A percentile compares a stretch with the other conserved stretches of the same genome.
These are phyloP conservation scores for Cephus pulcher DNA, from an alignment of 2,888 invertebrate genomes.

Conservation along the genomic window DNA sequence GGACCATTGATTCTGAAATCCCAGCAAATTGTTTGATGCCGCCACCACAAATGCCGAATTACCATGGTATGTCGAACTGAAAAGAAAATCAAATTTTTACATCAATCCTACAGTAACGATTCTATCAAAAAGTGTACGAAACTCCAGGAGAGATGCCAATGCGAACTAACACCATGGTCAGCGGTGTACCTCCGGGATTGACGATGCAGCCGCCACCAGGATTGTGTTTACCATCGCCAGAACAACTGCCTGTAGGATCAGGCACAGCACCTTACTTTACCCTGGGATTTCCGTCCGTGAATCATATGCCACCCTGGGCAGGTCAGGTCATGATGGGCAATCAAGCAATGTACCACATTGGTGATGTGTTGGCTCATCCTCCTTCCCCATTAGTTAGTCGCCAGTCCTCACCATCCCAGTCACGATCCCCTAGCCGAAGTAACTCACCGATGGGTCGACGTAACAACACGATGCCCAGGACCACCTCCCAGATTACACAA, in stretches of 20 bases:
- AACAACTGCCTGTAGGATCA: constrained; percentile 58
- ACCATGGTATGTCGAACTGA: constrained; percentile 51
- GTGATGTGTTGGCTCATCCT: constrained; percentile 65
- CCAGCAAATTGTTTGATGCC: constrained; percentile 54
- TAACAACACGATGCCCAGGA: constrained; percentile 64
- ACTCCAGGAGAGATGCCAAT: constrained; percentile 54
- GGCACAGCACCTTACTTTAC: constrained; percentile 53
- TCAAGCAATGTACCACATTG: constrained; percentile 59
- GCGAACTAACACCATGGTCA: constrained; percentile 55
- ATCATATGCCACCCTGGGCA: constrained; percentile 59
- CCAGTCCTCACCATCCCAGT: constrained; percentile 82
- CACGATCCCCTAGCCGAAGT: constrained; percentile 66
- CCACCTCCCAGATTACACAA: constrained; percentile 59
- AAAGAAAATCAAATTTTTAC: constrained; percentile 11
- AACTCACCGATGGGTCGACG: constrained; percentile 59
- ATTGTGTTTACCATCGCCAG: constrained; percentile 56
- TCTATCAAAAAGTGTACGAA: constrained; percentile 1
- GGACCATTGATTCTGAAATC: constrained; percentile 54
- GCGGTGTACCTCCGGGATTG: constrained; percentile 57
- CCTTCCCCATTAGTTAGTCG: constrained; percentile 80
- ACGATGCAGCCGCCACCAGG: constrained; percentile 60
- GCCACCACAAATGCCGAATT: constrained; percentile 58
- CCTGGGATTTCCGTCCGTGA: constrained; percentile 58
- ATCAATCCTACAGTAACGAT: constrained; percentile 15
- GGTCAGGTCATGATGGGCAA: constrained; percentile 59